Percentiles rank a stretch among this genome's conserved stretches.
phyloP scores from a whole-genome alignment of 1,140 invertebrate genomes.

The Galendromus occidentalis region DNA sequence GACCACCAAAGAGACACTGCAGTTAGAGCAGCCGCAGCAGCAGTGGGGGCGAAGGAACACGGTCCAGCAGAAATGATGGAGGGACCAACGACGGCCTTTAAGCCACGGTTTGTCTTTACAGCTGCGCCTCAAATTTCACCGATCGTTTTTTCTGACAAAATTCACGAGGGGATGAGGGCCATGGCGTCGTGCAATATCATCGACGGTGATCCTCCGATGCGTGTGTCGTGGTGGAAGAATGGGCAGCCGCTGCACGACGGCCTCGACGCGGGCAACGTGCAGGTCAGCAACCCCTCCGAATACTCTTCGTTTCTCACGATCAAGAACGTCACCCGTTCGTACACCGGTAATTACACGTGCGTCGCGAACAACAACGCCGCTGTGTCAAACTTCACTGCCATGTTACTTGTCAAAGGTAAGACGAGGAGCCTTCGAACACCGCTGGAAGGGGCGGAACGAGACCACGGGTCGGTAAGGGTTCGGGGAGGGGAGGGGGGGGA shows the following conservation, averaged over 20 bases:
- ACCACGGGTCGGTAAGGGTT: too few species aligned
- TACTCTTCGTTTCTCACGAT: constrained; percentile 39
- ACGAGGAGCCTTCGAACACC: too few species aligned
- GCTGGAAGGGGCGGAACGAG: too few species aligned
- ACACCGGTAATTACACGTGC: constrained; percentile 59
- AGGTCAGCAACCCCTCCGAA: constrained; percentile 20
- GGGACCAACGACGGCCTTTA: constrained; percentile 70
- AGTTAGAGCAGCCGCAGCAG: too few species aligned
- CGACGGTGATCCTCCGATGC: constrained; percentile 42
- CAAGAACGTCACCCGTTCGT: constrained; percentile 45
- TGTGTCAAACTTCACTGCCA: constrained; percentile 53
- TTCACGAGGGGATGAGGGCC: constrained; percentile 22
- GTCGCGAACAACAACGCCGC: constrained; percentile 53
- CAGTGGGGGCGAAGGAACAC: too few species aligned
- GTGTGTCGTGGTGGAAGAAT: constrained; percentile 55
- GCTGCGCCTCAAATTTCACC: constrained; percentile 21
- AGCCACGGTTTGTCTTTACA: constrained; percentile 26
- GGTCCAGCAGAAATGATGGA: too few species aligned
- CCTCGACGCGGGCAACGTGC: constrained; percentile 15
- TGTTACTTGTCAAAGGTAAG: constrained; percentile 59
- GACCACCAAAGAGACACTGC: too few species aligned
- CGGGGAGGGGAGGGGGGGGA: too few species aligned
- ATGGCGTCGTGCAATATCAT: constrained; percentile 21
- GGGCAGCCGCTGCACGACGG: constrained; percentile 33
- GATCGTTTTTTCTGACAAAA: constrained; percentile 20